Evolutionary conservation across 2,888 invertebrate species (phyloP).

Genomic region (Nomada fucata): DNA sequence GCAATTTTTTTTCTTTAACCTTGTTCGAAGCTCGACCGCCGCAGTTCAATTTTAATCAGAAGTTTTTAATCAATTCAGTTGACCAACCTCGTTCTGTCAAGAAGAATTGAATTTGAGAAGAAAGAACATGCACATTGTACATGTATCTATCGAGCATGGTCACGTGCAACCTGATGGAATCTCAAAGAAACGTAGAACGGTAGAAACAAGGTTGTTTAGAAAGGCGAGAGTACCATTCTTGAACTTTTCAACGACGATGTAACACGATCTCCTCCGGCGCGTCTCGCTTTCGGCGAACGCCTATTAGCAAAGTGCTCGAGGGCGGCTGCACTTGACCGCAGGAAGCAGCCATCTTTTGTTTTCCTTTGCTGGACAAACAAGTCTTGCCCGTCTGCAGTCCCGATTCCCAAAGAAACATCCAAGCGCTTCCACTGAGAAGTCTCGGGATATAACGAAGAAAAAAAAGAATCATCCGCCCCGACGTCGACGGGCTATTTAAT

Average conservation of each 20-base stretch:
- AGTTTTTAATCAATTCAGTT: background rate
- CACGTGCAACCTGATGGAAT: slow-evolving; percentile 37
- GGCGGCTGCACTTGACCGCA: slow-evolving; percentile 77
- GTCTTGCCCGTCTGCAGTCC: slow-evolving; percentile 4
- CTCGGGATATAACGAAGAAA: too few relatives aligned
- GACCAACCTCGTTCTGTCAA: too few relatives aligned
- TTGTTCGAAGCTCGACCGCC: too few relatives aligned
- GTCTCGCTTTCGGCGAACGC: slow-evolving; percentile 70
- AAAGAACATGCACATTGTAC: background rate
- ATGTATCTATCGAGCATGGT: background rate
- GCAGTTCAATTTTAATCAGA: too few relatives aligned
- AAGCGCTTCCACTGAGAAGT: background rate
- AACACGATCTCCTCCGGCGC: slow-evolving; percentile 75
- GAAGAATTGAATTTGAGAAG: too few relatives aligned
- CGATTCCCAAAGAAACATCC: background rate
- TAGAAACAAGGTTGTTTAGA: slow-evolving; percentile 62
- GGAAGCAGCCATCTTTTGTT: slow-evolving; percentile 67
- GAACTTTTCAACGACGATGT: slow-evolving; percentile 58
- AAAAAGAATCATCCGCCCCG: background rate
- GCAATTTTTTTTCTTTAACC: too few relatives aligned
- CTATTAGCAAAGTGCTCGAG: slow-evolving; percentile 77
- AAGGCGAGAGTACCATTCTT: slow-evolving; percentile 60
- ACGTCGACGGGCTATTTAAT: background rate
- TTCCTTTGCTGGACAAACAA: slow-evolving; percentile 57
- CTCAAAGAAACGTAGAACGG: background rate